phyloP scores from a whole-genome alignment of 2,113 vertebrate genomes.

The Tylochromis polylepis region DNA sequence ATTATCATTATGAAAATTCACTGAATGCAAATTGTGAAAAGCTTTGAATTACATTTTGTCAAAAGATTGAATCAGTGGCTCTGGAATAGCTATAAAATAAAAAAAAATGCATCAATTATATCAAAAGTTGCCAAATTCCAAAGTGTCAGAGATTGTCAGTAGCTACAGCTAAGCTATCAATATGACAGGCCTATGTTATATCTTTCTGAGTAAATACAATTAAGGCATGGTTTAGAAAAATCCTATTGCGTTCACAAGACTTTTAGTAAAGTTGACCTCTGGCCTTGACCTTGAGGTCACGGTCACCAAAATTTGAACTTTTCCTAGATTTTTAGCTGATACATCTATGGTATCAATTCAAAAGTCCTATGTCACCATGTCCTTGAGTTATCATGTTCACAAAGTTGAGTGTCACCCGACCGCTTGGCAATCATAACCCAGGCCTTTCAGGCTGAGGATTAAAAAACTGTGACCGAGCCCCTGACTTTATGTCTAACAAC shows the following conservation, averaged over 20 bases:
- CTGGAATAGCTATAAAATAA: too few species aligned
- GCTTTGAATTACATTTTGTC: too few species aligned
- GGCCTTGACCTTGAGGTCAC: not conserved
- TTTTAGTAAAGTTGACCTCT: not conserved
- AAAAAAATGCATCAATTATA: too few species aligned
- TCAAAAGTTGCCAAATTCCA: too few species aligned
- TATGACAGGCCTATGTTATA: not conserved
- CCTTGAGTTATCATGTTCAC: not conserved
- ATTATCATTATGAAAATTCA: not conserved
- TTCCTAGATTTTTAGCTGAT: not conserved
- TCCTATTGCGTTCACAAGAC: not conserved
- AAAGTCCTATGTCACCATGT: not conserved
- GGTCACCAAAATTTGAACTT: not conserved
- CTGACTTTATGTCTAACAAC: not conserved
- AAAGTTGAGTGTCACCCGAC: not conserved
- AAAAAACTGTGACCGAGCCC: not conserved
- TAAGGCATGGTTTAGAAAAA: not conserved
- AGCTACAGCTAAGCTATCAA: not conserved
- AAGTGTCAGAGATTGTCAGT: too few species aligned
- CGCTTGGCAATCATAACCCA: fast-evolving
- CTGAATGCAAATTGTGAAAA: too few species aligned
- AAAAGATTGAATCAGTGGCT: too few species aligned
- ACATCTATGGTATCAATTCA: not conserved
- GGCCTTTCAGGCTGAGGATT: not conserved
- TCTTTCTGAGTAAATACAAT: not conserved